Base-by-base conservation (phyloP, 1,140 invertebrate genomes). In the Bombus pascuorum region DNA sequence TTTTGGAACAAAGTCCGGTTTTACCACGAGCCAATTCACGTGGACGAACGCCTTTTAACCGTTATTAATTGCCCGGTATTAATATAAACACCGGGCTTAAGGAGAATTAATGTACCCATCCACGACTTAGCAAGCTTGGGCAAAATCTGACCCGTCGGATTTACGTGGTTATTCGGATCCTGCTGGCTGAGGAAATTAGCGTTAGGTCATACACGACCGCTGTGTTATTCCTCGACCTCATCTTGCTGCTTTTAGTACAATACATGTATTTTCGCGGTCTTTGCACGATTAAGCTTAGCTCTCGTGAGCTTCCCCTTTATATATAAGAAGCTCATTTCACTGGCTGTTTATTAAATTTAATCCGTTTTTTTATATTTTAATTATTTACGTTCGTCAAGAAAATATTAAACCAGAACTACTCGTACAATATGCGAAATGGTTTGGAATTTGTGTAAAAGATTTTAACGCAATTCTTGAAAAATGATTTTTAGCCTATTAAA, bases 41-140 rank as follows among this genome's bases (percentile, higher is more conserved):
- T 84, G 87, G 85, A 89, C 87, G 87, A 91, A 87, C 87, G 86
- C 90, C 88, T 88, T 91, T 93, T 92, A 93, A 92, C 91, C 91
- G 87, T 92, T 93, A 94, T 93, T 93, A 94, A 94, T 94, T 92
- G 92, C 85, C 74, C n/a, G 83, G 89, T 90, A 92, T 94, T 93
- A 93, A 93, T 93, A 92, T 92, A 93, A 94, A 92, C 92, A 91
- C 85, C 81, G 70, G 83, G 90, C 88, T 93, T 93, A 92, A 93
- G 84, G 89, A 92, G 90, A 93, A 93, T 93, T 93, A 93, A 94
- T 93, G 91, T 86, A 88, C 88, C 87, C 83, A 65, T 91, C 86
- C 83, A 66, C 83, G 81, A 89, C 87, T 91, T 90, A 87, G 87
- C 72, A 57, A 72, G 37, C 32, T 53, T 72, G 66, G 59, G 81